Percentiles rank a stretch among this genome's conserved stretches.
These are phyloP conservation scores for Melieria crassipennis DNA, from an alignment of 2,888 invertebrate genomes.

Conservation along the genomic window DNA sequence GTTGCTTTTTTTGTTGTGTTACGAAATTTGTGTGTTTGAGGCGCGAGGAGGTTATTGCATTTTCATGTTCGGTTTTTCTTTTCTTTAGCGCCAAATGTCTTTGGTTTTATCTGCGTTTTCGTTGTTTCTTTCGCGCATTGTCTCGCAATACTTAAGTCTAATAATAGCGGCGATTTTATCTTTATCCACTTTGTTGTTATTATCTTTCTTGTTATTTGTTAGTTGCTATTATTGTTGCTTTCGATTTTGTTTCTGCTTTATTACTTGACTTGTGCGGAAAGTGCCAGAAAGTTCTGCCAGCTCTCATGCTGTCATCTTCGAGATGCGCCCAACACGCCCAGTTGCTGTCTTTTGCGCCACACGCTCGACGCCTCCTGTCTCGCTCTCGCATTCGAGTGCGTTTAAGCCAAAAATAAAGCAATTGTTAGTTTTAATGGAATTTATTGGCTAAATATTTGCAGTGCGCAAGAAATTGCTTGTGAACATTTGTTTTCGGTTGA, in stretches of 20 bases:
- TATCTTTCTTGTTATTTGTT: no score
- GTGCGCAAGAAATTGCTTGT: constrained; percentile 50
- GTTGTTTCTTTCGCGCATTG: background rate
- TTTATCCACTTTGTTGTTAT: no score
- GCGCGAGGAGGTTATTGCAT: background rate
- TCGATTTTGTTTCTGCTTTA: no score
- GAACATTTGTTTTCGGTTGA: constrained; percentile 37
- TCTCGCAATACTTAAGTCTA: background rate
- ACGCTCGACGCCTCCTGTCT: background rate
- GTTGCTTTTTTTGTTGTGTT: no score
- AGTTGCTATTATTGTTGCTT: no score
- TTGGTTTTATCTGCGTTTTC: background rate
- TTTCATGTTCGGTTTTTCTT: background rate
- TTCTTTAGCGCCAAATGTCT: background rate
- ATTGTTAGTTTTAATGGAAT: constrained; percentile 55
- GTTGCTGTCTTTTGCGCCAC: no score
- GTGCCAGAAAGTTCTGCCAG: no score
- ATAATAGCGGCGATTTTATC: background rate
- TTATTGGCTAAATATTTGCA: constrained; percentile 55
- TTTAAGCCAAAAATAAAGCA: constrained; percentile 54
- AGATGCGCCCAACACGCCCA: background rate
- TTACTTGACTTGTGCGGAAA: no score
- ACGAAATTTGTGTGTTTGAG: no score
- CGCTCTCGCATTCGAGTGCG: constrained; percentile 5
- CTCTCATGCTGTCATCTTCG: no score